Conservation (phyloP, 1,140 invertebrate species). For the Acromyrmex heyeri region DNA sequence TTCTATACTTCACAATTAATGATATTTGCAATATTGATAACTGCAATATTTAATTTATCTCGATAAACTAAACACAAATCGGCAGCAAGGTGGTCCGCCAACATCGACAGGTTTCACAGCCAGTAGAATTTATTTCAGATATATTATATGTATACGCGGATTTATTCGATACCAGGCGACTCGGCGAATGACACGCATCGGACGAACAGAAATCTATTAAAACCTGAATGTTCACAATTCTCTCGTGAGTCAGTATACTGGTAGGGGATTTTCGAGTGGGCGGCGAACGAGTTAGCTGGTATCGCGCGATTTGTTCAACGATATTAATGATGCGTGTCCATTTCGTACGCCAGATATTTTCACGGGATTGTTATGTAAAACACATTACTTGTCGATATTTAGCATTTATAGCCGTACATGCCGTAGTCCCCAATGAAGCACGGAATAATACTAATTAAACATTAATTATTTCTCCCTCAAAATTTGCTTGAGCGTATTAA, state of each 20-base stretch:
- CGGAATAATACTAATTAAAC: conserved; percentile 17
- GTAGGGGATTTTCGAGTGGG: conserved; percentile 58
- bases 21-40: conserved; percentile 10
- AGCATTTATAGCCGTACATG: conserved; percentile 35
- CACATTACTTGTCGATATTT: conserved; percentile 59
- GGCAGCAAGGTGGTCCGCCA: conserved; percentile 31
- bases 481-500: conserved; percentile 20
- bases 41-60: conserved; percentile 29
- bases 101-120: neutral
- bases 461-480: neutral
- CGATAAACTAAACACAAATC: conserved; percentile 22
- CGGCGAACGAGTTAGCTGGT: conserved; percentile 51
- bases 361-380: conserved; percentile 58
- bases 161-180: conserved; percentile 39
- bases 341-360: conserved; percentile 50
- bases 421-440: conserved; percentile 9
- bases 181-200: conserved; percentile 53
- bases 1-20: neutral
- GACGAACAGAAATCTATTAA: conserved; percentile 61
- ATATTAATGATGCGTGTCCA: conserved; percentile 61
- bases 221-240: conserved; percentile 55
- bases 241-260: conserved; percentile 52
- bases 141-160: neutral
- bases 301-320: conserved; percentile 57
- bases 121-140: conserved; percentile 54